These are phyloP conservation scores for Achatina immaculata DNA, from an alignment of 1,140 invertebrate species.

Conservation along the genomic window DNA sequence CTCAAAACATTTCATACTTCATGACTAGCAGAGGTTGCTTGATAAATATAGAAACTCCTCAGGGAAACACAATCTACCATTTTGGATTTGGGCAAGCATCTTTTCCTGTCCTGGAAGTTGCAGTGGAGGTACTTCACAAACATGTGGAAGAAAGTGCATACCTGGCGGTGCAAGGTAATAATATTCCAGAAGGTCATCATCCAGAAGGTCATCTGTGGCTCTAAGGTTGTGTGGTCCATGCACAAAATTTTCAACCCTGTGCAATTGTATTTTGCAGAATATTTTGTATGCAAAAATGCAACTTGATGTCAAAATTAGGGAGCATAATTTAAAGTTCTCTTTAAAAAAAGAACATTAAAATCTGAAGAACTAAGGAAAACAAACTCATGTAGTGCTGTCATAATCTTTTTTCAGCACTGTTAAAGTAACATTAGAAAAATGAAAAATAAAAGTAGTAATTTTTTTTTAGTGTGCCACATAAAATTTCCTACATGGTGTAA, in stretches of 20 bases:
- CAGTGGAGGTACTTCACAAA: constrained; percentile 58
- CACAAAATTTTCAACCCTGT: neutral
- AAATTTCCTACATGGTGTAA: no score
- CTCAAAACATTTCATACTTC: neutral
- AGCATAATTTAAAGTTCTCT: neutral
- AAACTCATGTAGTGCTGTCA: no score
- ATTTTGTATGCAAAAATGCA: neutral
- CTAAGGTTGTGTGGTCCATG: neutral
- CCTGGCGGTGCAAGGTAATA: constrained; percentile 63
- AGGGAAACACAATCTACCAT: constrained; percentile 64
- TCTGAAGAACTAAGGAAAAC: no score
- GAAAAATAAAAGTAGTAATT: no score
- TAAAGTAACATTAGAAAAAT: no score
- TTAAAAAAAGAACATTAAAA: neutral
- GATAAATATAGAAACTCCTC: no score
- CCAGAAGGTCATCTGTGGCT: neutral
- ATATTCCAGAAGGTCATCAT: constrained; percentile 8
- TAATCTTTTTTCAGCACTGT: no score
- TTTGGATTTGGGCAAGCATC: constrained; percentile 71
- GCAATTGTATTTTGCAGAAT: neutral
- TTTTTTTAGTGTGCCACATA: no score
- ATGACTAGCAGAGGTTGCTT: neutral
- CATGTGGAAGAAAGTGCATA: constrained; percentile 65
- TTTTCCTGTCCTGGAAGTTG: constrained; percentile 63
- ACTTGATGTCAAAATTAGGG: neutral